These are phyloP conservation scores for Micrastur ruficollis DNA, from an alignment of 2,797 vertebrate genomes.

Conservation along the genomic window DNA sequence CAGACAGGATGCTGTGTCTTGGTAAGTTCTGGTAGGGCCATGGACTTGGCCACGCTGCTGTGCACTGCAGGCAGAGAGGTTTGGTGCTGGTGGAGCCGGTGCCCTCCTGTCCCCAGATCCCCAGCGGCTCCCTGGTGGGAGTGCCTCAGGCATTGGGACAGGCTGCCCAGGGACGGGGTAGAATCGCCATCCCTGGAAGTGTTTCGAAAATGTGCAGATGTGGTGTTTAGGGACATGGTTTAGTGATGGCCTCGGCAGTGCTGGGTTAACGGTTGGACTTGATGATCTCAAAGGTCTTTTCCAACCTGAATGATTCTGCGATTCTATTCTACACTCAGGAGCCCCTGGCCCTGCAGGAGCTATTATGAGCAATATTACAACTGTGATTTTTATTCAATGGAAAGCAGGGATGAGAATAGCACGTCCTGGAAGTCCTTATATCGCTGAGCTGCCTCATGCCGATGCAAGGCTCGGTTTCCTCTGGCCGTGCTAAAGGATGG, in stretches of 20 bases:
- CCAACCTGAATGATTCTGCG: too few species aligned
- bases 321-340: not conserved
- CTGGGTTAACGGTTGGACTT: too few species aligned
- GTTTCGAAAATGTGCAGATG: too few species aligned
- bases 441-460: not conserved
- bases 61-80: not conserved
- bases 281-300: too few species aligned
- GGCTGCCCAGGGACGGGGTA: too few species aligned
- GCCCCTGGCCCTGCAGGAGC: not conserved
- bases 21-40: not conserved
- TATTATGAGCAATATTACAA: not conserved
- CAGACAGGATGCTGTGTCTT: not conserved
- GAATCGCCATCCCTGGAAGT: too few species aligned
- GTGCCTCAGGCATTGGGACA: too few species aligned
- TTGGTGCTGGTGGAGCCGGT: not conserved
- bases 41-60: not conserved
- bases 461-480: not conserved
- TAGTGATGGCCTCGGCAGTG: too few species aligned
- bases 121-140: not conserved
- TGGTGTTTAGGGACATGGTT: too few species aligned
- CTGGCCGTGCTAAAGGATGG: not conserved
- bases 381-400: not conserved
- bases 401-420: conserved; percentile 4
- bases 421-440: conserved; percentile 13
- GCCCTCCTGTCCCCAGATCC: not conserved